These are phyloP conservation scores for Nomada hirtipes DNA, from an alignment of 2,888 invertebrate species.

Conservation along the genomic window DNA sequence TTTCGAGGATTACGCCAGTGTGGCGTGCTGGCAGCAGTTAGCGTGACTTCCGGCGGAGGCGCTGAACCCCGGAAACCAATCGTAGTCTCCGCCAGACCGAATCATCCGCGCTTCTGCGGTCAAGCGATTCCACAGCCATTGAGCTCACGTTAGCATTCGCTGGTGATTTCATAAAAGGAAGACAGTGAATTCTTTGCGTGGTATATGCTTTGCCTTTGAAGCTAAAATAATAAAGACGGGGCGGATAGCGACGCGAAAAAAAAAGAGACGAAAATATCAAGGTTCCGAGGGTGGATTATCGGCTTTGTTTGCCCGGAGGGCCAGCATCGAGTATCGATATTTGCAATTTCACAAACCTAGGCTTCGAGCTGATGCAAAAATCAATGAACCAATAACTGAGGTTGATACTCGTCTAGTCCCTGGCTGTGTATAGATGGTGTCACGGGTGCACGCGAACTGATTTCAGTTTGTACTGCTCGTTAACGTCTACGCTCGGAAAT, in stretches of 20 bases:
- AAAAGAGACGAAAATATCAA: conserved; percentile 48
- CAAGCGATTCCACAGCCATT: conserved; percentile 65
- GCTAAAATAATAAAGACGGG: background rate
- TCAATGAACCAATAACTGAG: conserved; percentile 76
- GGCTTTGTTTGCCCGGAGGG: conserved; percentile 68
- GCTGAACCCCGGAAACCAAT: conserved; percentile 77
- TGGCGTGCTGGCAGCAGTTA: conserved; percentile 73
- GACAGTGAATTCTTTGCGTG: background rate
- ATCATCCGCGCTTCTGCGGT: conserved; percentile 74
- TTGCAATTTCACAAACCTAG: conserved; percentile 69
- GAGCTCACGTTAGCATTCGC: conserved; percentile 48
- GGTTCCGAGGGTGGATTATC: conserved; percentile 67
- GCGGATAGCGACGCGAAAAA: background rate
- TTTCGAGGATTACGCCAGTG: conserved; percentile 48
- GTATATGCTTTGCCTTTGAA: background rate
- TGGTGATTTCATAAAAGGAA: conserved; percentile 10
- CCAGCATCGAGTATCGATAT: conserved; percentile 74
- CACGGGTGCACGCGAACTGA: conserved; percentile 36
- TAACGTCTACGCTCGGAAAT: conserved; percentile 53
- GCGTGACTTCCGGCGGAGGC: conserved; percentile 77
- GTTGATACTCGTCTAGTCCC: conserved; percentile 57
- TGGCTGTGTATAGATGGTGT: conserved; percentile 30
- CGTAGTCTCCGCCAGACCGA: conserved; percentile 74
- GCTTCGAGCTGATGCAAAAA: conserved; percentile 72
- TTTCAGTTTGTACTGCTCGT: conserved; percentile 54